Conservation (phyloP, 2,888 invertebrate species). For the Endotricha flammealis region DNA sequence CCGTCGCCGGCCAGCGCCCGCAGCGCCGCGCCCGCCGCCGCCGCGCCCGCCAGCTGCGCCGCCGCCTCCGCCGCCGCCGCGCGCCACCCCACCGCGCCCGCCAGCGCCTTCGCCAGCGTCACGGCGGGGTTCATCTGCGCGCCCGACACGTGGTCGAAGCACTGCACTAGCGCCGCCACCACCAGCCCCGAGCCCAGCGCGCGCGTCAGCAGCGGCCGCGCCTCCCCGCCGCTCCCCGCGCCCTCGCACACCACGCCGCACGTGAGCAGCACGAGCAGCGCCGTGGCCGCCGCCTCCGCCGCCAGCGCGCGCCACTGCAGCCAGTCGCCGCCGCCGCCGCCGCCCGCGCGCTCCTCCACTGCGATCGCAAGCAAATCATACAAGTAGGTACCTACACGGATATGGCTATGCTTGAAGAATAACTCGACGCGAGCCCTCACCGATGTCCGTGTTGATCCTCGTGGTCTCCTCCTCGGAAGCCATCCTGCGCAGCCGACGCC, state of each 20-base stretch:
- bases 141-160: constrained; percentile 86
- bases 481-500: not conserved
- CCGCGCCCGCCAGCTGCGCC: constrained; percentile 83
- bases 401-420: no score
- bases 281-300: constrained; percentile 83
- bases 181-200: constrained; percentile 81
- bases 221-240: no score
- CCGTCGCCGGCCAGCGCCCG: constrained; percentile 38
- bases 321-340: constrained; percentile 12
- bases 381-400: no score
- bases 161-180: constrained; percentile 83
- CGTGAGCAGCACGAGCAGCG: constrained; percentile 82
- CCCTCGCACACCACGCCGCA: constrained; percentile 77
- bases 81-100: constrained; percentile 69
- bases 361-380: constrained; percentile 6
- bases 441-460: constrained; percentile 1
- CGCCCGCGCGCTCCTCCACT: constrained; percentile 11
- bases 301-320: constrained; percentile 41
- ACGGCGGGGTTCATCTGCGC: constrained; percentile 88
- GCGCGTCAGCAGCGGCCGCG: constrained; percentile 41
- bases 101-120: constrained; percentile 80
- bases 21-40: constrained; percentile 78
- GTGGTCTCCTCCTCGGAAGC: not conserved
- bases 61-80: constrained; percentile 74
- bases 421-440: no score